A percentile compares a stretch with the other conserved stretches of the same genome.
These are phyloP conservation scores for Cyclopterus lumpus DNA, from an alignment of 2,797 vertebrate species.

Conservation along the genomic window DNA sequence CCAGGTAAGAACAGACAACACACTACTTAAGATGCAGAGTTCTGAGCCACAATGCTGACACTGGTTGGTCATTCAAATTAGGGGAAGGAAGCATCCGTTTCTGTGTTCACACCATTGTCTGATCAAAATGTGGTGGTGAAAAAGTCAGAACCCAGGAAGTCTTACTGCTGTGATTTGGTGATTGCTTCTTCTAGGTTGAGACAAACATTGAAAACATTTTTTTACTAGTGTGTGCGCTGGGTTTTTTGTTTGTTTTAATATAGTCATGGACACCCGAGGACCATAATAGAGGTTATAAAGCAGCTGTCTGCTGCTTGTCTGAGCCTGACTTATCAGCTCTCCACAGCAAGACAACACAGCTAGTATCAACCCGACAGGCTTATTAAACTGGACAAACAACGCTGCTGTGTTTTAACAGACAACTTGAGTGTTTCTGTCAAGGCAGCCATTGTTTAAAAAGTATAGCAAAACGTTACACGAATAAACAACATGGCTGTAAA, in stretches of 20 bases:
- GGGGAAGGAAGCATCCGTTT: not conserved
- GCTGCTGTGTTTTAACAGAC: conserved; percentile 20
- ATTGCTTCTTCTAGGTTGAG: not conserved
- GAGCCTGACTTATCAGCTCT: conserved; percentile 45
- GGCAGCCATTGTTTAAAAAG: not conserved
- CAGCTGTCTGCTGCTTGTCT: conserved; percentile 14
- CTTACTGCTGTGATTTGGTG: conserved; percentile 31
- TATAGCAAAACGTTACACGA: not conserved
- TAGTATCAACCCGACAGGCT: conserved; percentile 29
- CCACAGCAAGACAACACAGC: conserved; percentile 20
- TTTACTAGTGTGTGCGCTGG: not conserved
- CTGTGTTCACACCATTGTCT: not conserved
- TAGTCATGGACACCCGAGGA: conserved; percentile 5
- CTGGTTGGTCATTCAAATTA: not conserved
- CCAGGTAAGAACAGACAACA: not conserved
- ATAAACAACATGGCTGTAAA: not conserved
- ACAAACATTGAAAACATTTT: not conserved
- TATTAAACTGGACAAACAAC: conserved; percentile 10
- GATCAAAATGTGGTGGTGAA: conserved; percentile 13
- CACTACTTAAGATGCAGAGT: not conserved
- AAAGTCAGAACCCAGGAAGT: conserved; percentile 37
- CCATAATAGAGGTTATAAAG: conserved; percentile 28
- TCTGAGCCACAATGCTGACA: not conserved
- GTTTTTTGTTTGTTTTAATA: conserved; percentile 52
- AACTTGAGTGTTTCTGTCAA: conserved; percentile 1